Evolutionary conservation across 1,140 invertebrate genomes (phyloP).

Genomic region (Hydropsyche tenuis): DNA sequence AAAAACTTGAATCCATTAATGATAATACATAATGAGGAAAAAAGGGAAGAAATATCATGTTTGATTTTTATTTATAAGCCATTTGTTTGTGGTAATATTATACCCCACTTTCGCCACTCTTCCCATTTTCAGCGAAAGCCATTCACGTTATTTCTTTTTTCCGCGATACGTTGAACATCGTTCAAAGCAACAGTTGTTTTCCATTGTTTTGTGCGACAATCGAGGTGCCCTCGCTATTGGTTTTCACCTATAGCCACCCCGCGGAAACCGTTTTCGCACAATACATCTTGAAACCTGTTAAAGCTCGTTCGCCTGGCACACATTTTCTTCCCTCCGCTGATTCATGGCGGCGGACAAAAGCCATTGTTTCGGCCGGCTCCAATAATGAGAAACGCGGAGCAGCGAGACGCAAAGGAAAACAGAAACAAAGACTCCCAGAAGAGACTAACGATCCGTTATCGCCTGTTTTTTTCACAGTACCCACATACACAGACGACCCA

Average conservation of each 20-base stretch:
- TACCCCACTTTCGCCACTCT: no score
- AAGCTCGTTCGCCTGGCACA: slow-evolving; percentile 23
- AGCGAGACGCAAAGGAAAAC: slow-evolving; percentile 20
- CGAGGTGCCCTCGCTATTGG: slow-evolving; percentile 20
- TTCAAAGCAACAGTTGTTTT: slow-evolving; percentile 24
- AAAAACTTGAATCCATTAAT: no score
- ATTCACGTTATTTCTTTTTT: not conserved
- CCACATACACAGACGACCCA: slow-evolving; percentile 3
- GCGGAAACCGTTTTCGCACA: slow-evolving; percentile 11
- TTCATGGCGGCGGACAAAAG: not conserved
- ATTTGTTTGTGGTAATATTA: no score
- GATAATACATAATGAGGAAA: no score
- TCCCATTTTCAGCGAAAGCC: no score
- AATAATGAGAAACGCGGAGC: slow-evolving; percentile 21
- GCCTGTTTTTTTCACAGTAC: not conserved
- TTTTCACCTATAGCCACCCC: slow-evolving; percentile 13
- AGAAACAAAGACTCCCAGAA: slow-evolving; percentile 22
- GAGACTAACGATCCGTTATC: slow-evolving; percentile 19
- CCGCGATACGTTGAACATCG: slow-evolving; percentile 17
- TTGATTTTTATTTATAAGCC: no score
- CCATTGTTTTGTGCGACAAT: slow-evolving; percentile 21
- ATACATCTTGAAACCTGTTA: slow-evolving; percentile 27
- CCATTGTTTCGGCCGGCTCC: not conserved
- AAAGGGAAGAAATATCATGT: no score
- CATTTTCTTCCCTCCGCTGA: slow-evolving; percentile 6